Evolutionary conservation across 2,113 vertebrate genomes (phyloP), one percentile per base, ranked within the genome.

Genomic region (Noctilio leporinus): DNA sequence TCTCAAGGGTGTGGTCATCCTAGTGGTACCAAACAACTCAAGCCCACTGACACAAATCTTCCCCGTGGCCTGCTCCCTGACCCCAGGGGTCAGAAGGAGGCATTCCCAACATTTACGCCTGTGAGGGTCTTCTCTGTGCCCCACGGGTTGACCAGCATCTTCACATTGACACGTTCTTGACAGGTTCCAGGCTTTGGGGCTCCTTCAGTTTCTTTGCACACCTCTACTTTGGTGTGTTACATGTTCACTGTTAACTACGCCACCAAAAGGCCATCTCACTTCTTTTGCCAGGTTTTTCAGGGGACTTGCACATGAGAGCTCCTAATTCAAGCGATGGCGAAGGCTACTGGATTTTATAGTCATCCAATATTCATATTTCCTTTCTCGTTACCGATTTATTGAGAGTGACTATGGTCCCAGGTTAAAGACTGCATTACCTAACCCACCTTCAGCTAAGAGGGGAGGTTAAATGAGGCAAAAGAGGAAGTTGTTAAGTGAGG

Each of bases 71-170:
- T 3, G 6, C 45, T 35, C 45, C 40, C n/a, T 35, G 20, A 30
- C 47, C 10, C 49, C 26, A 4, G 3, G 1, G 26, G n/a, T 40
- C 20, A 78, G 49, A 38, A 87, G 33, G 53, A 24, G 7, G 17
- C 26, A 1, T 16, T 33, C 5, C 10, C 24, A 5, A 17, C 15
- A 0, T 43, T 6, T 43, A 30, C 4, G 1, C 55, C 67, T 15
- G 16, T 2, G 40, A 38, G 19, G 8, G 12, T 10, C 73, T n/a
- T n/a, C 70, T 38, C 59, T 38, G 53, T 12, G 19, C 15, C 38
- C 38, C 5, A 2, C n/a, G 15, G 20, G 19, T 38, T 22, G 38
- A 9, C 19, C 10, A 3, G 10, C 30, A 35, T 53, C 49, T 65
- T 7, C 62, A 30, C 7, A 11, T 0, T 0, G 17, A 47, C 7